Evolutionary conservation across 2,888 invertebrate genomes (phyloP), one percentile per base, ranked within the genome.

Genomic region (Drosophila recens): DNA sequence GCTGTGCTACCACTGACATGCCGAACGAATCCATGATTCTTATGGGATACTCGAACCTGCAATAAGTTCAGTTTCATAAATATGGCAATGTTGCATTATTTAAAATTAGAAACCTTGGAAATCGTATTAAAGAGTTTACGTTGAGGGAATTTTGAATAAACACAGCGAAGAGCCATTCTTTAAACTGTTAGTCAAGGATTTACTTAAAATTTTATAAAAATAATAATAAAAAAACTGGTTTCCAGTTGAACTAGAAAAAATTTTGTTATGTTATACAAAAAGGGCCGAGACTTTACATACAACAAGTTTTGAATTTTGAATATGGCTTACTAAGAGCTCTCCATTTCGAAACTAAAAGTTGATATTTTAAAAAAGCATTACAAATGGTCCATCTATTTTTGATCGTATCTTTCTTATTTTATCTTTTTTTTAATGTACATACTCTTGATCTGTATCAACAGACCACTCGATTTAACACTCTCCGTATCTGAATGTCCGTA

Each of bases 1-100:
- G 56, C 56, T n/a, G 56, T 45, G 23, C 56, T 56, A 11, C 43
- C n/a, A 20, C 34, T 13, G 27, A 27, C 27, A 11, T 43, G n/a
- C 1, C 45, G 56, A 11, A 34, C 15, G 11, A 17, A 13, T 11
- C 33, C 23, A 8, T 23, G n/a, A 4, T 34, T 34, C 3, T 34
- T 56, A 34, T 10, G 10, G 20, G 9, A 1, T 23, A 6, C 3
- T 13, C 6, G 20, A 1, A 15, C 20, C 43, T 56, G 23, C 4
- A 38, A 52, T 23, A 17, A 9, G 33, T 10, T 3, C n/a, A n/a
- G 20, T n/a, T 2, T 4, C 0, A 23, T 23, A 36, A 20, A 36
- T 20, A 34, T 33, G 0, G 33, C 20, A n/a, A 5, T 20, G 9
- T 9, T 20, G n/a, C 3, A 15, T 10, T 5, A 45, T 10, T 20